Conservation (phyloP, 2,888 invertebrate species). For the Clistopyga incitator region DNA sequence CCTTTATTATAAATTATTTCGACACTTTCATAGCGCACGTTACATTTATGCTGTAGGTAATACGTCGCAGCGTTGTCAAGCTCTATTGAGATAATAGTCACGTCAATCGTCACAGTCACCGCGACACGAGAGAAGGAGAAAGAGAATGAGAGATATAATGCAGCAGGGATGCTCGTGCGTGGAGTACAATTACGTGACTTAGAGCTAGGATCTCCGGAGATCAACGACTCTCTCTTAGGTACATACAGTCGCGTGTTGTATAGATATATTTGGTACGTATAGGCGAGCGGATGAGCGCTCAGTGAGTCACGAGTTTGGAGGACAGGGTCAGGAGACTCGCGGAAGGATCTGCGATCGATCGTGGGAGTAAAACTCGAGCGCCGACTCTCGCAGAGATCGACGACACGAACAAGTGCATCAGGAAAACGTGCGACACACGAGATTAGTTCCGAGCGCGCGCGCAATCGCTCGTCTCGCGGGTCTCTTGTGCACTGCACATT, state of each 20-base stretch:
- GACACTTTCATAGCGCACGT: neutral
- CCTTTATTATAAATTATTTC: too few relatives aligned
- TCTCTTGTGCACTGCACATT: neutral
- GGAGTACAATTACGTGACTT: slow-evolving; percentile 31
- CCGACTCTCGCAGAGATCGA: slow-evolving; percentile 16
- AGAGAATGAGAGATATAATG: too few relatives aligned
- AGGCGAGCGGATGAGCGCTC: neutral
- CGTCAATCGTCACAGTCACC: slow-evolving; percentile 38
- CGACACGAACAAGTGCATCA: slow-evolving; percentile 25
- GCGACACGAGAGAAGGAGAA: slow-evolving; percentile 29
- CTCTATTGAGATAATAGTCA: slow-evolving; percentile 56
- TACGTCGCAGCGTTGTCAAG: slow-evolving; percentile 46
- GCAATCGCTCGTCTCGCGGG: neutral
- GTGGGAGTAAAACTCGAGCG: slow-evolving; percentile 49
- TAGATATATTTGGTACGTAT: neutral
- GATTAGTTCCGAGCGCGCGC: neutral
- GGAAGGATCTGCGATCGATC: slow-evolving; percentile 36
- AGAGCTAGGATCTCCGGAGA: slow-evolving; percentile 43
- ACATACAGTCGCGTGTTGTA: neutral
- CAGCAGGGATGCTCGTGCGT: neutral
- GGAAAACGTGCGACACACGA: slow-evolving; percentile 5
- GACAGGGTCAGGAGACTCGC: slow-evolving; percentile 55
- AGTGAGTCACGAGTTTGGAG: slow-evolving; percentile 57
- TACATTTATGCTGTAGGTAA: slow-evolving; percentile 19
- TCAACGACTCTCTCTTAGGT: slow-evolving; percentile 55